Percentiles rank a stretch among this genome's conserved stretches.
phyloP scores from a whole-genome alignment of 1,140 invertebrate genomes.

The Cylas formicarius region DNA sequence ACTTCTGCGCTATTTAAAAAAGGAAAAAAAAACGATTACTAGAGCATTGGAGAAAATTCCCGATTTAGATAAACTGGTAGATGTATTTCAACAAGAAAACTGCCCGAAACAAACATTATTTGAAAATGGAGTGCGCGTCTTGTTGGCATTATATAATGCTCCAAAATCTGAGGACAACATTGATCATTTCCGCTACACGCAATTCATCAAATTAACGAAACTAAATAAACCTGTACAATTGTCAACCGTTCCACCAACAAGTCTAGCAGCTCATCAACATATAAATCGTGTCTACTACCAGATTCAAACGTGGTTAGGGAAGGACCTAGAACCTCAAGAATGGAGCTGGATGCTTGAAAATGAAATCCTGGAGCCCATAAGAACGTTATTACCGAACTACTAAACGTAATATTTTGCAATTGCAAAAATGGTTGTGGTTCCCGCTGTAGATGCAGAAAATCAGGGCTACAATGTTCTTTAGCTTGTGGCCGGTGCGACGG shows the following conservation, averaged over 20 bases:
- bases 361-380: slow-evolving; percentile 36
- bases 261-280: slow-evolving; percentile 37
- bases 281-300: slow-evolving; percentile 41
- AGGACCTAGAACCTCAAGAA: slow-evolving; percentile 38
- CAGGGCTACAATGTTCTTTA: slow-evolving; percentile 12
- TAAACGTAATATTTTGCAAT: slow-evolving; percentile 31
- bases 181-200: slow-evolving; percentile 6
- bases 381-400: slow-evolving; percentile 31
- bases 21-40: too few species aligned
- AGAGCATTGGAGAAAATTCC: too few species aligned
- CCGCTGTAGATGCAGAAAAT: slow-evolving; percentile 6
- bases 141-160: slow-evolving; percentile 6
- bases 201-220: slow-evolving; percentile 4
- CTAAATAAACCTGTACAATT: slow-evolving; percentile 16
- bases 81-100: slow-evolving; percentile 3
- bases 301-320: slow-evolving; percentile 41
- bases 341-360: slow-evolving; percentile 38
- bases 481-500: slow-evolving; percentile 14
- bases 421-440: slow-evolving; percentile 8
- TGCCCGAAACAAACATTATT: too few species aligned
- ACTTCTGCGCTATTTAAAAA: too few species aligned
- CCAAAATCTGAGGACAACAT: slow-evolving; percentile 9
- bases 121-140: too few species aligned
- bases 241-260: slow-evolving; percentile 28
- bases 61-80: too few species aligned